Percentiles rank a stretch among this genome's conserved stretches.
These are phyloP conservation scores for Xestoiulus laeticollis DNA, from an alignment of 2,888 invertebrate species.

Conservation along the genomic window DNA sequence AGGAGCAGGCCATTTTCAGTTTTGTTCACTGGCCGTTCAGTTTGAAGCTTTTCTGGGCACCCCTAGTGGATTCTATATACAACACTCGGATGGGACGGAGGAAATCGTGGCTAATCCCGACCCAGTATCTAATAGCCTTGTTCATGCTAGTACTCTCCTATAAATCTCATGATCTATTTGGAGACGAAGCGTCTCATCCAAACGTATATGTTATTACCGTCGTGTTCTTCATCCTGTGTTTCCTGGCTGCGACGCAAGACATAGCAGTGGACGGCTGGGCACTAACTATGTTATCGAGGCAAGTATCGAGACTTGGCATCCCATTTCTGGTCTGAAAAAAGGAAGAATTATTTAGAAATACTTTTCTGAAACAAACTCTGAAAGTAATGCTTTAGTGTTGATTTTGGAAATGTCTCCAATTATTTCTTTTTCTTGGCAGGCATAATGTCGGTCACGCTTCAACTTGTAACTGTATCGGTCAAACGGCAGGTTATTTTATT, in stretches of 20 bases:
- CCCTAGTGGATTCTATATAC: slow-evolving; percentile 94
- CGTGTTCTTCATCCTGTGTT: slow-evolving; percentile 90
- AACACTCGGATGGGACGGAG: slow-evolving; percentile 85
- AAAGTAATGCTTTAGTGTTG: too few species aligned
- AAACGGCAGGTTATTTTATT: slow-evolving; percentile 96
- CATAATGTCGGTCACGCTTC: slow-evolving; percentile 98
- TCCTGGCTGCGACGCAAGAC: slow-evolving; percentile 98
- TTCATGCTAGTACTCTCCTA: slow-evolving; percentile 89
- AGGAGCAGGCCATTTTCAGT: slow-evolving; percentile 79
- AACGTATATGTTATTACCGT: slow-evolving; percentile 81
- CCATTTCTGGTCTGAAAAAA: too few species aligned
- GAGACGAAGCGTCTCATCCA: slow-evolving; percentile 69
- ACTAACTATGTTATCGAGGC: slow-evolving; percentile 95
- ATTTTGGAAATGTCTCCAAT: background rate
- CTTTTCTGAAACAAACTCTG: too few species aligned
- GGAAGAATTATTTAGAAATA: too few species aligned
- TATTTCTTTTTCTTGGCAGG: slow-evolving; percentile 67
- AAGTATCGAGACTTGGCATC: slow-evolving; percentile 2
- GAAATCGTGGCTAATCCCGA: slow-evolving; percentile 89
- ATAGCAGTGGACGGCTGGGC: slow-evolving; percentile 99
- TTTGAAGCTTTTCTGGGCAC: slow-evolving; percentile 96
- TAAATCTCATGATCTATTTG: slow-evolving; percentile 80
- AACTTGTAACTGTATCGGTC: slow-evolving; percentile 98
- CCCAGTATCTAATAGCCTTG: slow-evolving; percentile 85
- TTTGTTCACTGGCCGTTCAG: slow-evolving; percentile 82